Evolutionary conservation across 2,113 vertebrate species (phyloP).

Genomic region (Dendropsophus ebraccatus): DNA sequence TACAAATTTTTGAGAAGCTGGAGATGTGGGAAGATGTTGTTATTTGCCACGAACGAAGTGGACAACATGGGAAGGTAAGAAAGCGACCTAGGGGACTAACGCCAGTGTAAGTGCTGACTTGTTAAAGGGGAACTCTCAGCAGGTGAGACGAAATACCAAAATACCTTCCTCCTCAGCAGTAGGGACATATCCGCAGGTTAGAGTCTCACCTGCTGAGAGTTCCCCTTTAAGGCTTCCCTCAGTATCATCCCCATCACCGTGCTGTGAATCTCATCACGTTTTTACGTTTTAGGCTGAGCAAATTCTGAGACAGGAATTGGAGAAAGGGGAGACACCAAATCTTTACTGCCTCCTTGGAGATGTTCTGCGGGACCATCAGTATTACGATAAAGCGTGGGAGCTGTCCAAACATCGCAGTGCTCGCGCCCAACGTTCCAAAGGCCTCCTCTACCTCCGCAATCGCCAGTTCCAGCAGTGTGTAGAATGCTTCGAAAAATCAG

Average conservation of each 20-base stretch:
- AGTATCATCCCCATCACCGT: not conserved
- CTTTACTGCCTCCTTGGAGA: conserved; percentile 94
- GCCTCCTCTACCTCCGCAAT: conserved; percentile 86
- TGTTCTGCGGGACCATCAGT: conserved; percentile 85
- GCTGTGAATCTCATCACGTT: not conserved
- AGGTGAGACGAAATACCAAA: no score
- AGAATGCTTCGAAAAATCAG: conserved; percentile 88
- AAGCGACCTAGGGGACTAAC: not conserved
- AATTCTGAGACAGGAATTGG: conserved; percentile 86
- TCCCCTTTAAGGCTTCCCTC: not conserved
- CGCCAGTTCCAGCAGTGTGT: conserved; percentile 83
- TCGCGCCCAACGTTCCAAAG: conserved; percentile 91
- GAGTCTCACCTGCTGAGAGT: no score
- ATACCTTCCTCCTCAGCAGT: no score
- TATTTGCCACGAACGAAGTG: conserved; percentile 90
- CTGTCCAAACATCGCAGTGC: conserved; percentile 86
- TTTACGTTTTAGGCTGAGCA: conserved; percentile 83
- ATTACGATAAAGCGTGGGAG: conserved; percentile 92
- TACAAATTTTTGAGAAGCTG: conserved; percentile 89
- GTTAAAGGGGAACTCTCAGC: no score
- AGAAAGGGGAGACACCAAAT: conserved; percentile 86
- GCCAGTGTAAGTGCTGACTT: no score
- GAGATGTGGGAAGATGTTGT: conserved; percentile 96
- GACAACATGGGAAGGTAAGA: conserved; percentile 93
- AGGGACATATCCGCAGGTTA: no score